Evolutionary conservation across 2,113 vertebrate species (phyloP).

Genomic region (Epinephelus lanceolatus): DNA sequence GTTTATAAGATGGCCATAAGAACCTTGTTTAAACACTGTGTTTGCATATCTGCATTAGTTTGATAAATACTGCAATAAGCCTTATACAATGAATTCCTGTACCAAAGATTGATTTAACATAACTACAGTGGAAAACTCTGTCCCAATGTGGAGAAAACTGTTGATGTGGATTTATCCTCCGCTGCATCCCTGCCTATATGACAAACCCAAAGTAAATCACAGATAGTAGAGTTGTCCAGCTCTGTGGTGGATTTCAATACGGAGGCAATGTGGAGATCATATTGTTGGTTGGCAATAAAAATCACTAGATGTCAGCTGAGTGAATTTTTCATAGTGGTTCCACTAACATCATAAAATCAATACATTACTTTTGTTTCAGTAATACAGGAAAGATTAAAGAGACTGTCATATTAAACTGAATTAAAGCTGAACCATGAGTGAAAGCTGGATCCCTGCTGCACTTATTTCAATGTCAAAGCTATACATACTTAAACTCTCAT

Average conservation of each 20-base stretch:
- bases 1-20: not conserved
- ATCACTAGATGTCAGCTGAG: not conserved
- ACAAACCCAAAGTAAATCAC: not conserved
- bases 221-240: not conserved
- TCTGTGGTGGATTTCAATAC: not conserved
- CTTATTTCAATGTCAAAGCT: too few relatives aligned
- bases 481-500: too few relatives aligned
- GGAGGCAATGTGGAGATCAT: slow-evolving; percentile 2
- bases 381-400: not conserved
- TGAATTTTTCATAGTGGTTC: not conserved
- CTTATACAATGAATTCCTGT: not conserved
- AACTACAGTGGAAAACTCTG: not conserved
- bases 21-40: not conserved
- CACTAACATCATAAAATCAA: not conserved
- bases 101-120: not conserved
- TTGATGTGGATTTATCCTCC: not conserved
- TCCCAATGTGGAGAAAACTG: not conserved
- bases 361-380: not conserved
- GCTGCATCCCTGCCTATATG: not conserved
- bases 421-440: too few relatives aligned
- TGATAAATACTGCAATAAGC: not conserved
- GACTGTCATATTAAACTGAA: too few relatives aligned
- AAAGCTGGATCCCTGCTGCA: too few relatives aligned
- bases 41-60: not conserved
- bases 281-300: not conserved